Evolutionary conservation across 1,140 invertebrate species (phyloP).

Genomic region (Ridgeia piscesae): DNA sequence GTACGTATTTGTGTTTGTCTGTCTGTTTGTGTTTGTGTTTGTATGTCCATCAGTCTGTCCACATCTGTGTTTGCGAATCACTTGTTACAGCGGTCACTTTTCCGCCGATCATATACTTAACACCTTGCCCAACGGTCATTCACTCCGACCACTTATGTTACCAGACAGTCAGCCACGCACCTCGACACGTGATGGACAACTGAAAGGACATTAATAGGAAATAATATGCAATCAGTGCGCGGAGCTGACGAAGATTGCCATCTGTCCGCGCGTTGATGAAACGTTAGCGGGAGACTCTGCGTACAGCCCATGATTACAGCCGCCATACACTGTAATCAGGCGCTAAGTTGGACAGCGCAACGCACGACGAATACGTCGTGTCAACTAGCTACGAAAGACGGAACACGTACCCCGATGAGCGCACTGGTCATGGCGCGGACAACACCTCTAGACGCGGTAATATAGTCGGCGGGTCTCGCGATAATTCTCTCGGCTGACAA

Average conservation of each 20-base stretch:
- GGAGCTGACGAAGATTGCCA: not conserved
- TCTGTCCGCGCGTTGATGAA: not conserved
- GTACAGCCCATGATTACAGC: not conserved
- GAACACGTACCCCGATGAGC: not conserved
- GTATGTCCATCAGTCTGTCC: too few relatives aligned
- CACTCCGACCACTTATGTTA: not conserved
- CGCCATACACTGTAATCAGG: not conserved
- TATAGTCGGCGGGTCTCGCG: not conserved
- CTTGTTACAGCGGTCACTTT: too few relatives aligned
- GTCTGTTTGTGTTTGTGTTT: not conserved
- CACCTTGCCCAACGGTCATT: not conserved
- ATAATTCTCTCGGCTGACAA: not conserved
- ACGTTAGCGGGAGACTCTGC: not conserved
- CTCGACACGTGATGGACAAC: not conserved
- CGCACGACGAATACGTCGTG: not conserved
- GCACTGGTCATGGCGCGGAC: not conserved
- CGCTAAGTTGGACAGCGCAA: not conserved
- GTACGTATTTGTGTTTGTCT: not conserved
- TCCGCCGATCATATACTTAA: not conserved
- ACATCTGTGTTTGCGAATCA: too few relatives aligned
- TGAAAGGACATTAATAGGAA: not conserved
- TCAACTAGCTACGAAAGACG: not conserved
- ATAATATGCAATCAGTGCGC: constrained; percentile 5
- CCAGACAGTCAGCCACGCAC: not conserved
- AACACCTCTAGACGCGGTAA: not conserved